Percentiles rank a stretch among this genome's conserved stretches.
Conservation (phyloP, 2,797 vertebrate genomes). For the Enteromius argenteus region DNA sequence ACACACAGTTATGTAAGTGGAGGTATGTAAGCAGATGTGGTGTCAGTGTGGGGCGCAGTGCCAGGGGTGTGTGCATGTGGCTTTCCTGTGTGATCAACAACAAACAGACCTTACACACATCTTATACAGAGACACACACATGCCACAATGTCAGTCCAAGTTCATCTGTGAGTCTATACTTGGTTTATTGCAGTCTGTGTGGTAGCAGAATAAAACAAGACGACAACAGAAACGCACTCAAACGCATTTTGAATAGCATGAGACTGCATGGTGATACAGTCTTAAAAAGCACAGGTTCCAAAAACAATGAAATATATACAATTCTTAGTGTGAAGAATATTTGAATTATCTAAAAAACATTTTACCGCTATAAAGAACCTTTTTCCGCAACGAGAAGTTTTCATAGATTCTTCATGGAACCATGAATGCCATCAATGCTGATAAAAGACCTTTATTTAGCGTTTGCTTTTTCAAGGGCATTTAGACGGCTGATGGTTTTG, state of each 20-base stretch:
- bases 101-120: conserved; percentile 43
- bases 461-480: not conserved
- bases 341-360: not conserved
- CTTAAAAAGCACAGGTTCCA: not conserved
- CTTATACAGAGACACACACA: conserved; percentile 32
- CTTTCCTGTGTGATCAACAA: conserved; percentile 54
- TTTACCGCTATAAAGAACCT: not conserved
- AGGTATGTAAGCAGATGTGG: conserved; percentile 76
- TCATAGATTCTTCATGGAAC: not conserved
- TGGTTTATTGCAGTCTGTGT: not conserved
- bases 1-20: conserved; percentile 50
- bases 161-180: not conserved
- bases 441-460: not conserved
- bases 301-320: not conserved
- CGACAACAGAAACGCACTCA: not conserved
- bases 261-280: not conserved
- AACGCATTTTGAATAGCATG: not conserved
- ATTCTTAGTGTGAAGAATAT: not conserved
- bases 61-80: conserved; percentile 54
- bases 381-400: not conserved
- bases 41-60: conserved; percentile 67
- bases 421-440: not conserved
- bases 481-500: not conserved
- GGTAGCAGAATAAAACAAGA: not conserved
- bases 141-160: conserved; percentile 32